phyloP scores from a whole-genome alignment of 2,797 vertebrate species.

The Anguilla marmorata region DNA sequence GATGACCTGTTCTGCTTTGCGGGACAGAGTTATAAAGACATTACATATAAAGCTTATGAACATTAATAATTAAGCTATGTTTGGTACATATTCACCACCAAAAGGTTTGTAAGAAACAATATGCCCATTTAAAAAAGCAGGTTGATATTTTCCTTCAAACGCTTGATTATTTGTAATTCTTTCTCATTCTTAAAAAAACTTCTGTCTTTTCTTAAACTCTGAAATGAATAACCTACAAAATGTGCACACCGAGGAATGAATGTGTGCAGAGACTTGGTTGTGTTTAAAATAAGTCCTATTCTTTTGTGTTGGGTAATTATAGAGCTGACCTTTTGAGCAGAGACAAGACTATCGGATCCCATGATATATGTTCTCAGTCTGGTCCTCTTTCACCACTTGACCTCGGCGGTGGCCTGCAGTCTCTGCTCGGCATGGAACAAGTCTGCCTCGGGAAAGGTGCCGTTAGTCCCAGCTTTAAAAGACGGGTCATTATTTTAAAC shows the following conservation, averaged over 20 bases:
- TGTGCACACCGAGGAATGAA: slow-evolving; percentile 8
- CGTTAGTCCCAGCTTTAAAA: slow-evolving; percentile 18
- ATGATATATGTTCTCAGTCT: slow-evolving; percentile 46
- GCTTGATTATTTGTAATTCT: not conserved
- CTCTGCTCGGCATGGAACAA: too few relatives aligned
- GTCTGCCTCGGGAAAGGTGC: slow-evolving; percentile 38
- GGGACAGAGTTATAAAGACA: too few relatives aligned
- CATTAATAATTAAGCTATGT: too few relatives aligned
- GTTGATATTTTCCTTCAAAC: not conserved
- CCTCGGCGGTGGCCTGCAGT: slow-evolving; percentile 20
- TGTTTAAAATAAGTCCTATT: slow-evolving; percentile 58
- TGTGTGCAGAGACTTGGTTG: slow-evolving; percentile 41
- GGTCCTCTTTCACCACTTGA: slow-evolving; percentile 43
- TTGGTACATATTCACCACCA: too few relatives aligned
- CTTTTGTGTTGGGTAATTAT: slow-evolving; percentile 70
- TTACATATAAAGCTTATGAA: too few relatives aligned
- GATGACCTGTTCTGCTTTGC: too few relatives aligned
- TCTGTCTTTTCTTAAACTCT: not conserved
- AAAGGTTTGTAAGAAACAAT: too few relatives aligned
- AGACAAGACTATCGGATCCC: slow-evolving; percentile 53
- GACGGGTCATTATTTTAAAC: not conserved
- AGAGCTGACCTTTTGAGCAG: slow-evolving; percentile 62
- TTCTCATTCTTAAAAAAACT: not conserved
- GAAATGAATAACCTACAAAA: not conserved
- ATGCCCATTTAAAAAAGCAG: too few relatives aligned